phyloP scores from a whole-genome alignment of 1,140 invertebrate genomes.

The Brachionus sp. region DNA sequence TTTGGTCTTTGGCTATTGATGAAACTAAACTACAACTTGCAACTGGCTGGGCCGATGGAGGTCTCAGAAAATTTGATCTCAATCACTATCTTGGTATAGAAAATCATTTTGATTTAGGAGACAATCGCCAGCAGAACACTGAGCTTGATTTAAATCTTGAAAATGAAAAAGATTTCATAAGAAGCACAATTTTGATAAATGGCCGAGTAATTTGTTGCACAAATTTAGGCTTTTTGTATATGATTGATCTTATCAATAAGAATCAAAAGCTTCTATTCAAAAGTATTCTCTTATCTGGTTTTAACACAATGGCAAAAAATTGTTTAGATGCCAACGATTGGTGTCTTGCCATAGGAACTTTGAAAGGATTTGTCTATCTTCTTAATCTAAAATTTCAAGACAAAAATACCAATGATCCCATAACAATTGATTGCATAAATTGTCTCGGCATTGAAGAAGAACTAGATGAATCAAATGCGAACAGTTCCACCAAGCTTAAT shows the following conservation, averaged over 20 bases:
- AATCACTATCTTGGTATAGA: neutral
- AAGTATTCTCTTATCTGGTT: slow-evolving; percentile 2
- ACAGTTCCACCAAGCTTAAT: neutral
- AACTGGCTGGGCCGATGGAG: slow-evolving; percentile 42
- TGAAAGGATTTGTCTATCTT: slow-evolving; percentile 42
- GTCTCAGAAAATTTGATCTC: slow-evolving; percentile 19
- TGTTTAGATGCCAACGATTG: neutral
- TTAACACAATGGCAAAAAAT: slow-evolving; percentile 35
- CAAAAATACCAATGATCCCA: neutral
- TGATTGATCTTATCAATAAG: neutral
- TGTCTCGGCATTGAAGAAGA: slow-evolving; percentile 41
- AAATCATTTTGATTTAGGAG: neutral
- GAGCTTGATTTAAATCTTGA: slow-evolving; percentile 2
- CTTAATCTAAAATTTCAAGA: slow-evolving; percentile 16
- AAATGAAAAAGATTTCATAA: slow-evolving; percentile 43
- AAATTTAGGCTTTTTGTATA: slow-evolving; percentile 24
- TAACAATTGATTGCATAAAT: slow-evolving; percentile 38
- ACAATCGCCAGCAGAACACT: neutral
- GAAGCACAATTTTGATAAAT: neutral
- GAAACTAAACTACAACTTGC: neutral
- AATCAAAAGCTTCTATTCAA: slow-evolving; percentile 31
- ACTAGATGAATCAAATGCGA: neutral
- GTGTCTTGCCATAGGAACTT: slow-evolving; percentile 34
- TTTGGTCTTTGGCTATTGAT: slow-evolving; percentile 24
- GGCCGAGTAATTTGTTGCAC: slow-evolving; percentile 30